A percentile compares a stretch with the other conserved stretches of the same genome.
Conservation (phyloP, 2,888 invertebrate genomes). For the Pammene fasciana region DNA sequence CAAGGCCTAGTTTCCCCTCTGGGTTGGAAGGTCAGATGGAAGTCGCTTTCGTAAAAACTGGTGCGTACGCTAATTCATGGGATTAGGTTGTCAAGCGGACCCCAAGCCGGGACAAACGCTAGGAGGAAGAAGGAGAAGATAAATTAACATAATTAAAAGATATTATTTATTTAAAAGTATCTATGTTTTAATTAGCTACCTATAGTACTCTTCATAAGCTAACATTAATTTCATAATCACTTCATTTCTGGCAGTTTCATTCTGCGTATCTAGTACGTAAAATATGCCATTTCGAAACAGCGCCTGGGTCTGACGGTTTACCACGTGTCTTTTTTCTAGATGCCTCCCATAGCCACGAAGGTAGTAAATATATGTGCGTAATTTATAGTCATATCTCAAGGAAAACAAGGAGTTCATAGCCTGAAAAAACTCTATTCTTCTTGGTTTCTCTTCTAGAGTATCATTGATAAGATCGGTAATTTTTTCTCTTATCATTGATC, state of each 20-base stretch:
- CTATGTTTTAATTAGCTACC: slow-evolving; percentile 42
- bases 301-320: slow-evolving; percentile 54
- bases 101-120: no score
- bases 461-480: slow-evolving; percentile 53
- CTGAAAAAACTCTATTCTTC: slow-evolving; percentile 55
- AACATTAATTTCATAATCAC: slow-evolving; percentile 59
- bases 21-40: no score
- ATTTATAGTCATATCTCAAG: slow-evolving; percentile 50
- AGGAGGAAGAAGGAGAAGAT: no score
- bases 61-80: no score
- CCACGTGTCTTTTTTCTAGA: slow-evolving; percentile 44
- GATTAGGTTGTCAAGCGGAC: no score
- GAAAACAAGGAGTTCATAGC: slow-evolving; percentile 60
- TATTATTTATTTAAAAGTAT: neutral
- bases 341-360: slow-evolving; percentile 57
- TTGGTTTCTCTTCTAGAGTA: slow-evolving; percentile 52
- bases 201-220: slow-evolving; percentile 58
- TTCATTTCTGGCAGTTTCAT: slow-evolving; percentile 46
- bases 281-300: slow-evolving; percentile 57
- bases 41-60: no score
- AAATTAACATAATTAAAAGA: no score
- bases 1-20: no score
- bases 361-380: slow-evolving; percentile 63
- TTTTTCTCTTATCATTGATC: slow-evolving; percentile 49
- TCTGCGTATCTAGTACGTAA: slow-evolving; percentile 51